phyloP scores from a whole-genome alignment of 2,888 invertebrate species.

The Exocentrus adspersus region DNA sequence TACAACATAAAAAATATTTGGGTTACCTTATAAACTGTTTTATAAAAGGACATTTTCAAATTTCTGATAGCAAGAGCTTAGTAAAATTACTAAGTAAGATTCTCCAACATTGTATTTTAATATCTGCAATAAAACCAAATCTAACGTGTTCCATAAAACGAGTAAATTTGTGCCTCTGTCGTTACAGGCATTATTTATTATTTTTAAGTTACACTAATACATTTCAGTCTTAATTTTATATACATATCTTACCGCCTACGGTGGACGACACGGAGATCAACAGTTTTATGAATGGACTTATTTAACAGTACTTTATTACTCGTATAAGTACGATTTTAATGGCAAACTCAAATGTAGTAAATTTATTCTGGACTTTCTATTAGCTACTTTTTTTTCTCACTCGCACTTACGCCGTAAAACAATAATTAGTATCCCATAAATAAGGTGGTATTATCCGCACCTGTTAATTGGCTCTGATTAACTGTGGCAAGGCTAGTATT shows the following conservation, averaged over 20 bases:
- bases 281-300: slow-evolving; percentile 18
- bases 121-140: slow-evolving; percentile 1
- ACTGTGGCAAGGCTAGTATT: slow-evolving; percentile 8
- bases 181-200: slow-evolving; percentile 1
- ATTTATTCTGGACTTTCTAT: slow-evolving; percentile 18
- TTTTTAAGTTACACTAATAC: slow-evolving; percentile 2
- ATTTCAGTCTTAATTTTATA: neutral
- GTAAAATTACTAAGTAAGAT: slow-evolving; percentile 1
- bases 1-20: neutral
- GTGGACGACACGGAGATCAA: neutral
- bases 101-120: neutral
- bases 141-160: slow-evolving; percentile 1
- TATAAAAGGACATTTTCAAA: neutral
- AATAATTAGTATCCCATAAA: slow-evolving; percentile 32
- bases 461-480: slow-evolving; percentile 32
- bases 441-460: slow-evolving; percentile 31
- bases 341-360: slow-evolving; percentile 11
- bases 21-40: no score
- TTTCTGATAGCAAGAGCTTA: neutral
- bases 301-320: slow-evolving; percentile 11
- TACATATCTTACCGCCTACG: neutral
- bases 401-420: slow-evolving; percentile 19
- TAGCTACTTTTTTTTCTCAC: slow-evolving; percentile 3
- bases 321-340: slow-evolving; percentile 12
- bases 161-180: neutral